Conservation (phyloP, 2,113 vertebrate species). For the Halichoerus grypus region DNA sequence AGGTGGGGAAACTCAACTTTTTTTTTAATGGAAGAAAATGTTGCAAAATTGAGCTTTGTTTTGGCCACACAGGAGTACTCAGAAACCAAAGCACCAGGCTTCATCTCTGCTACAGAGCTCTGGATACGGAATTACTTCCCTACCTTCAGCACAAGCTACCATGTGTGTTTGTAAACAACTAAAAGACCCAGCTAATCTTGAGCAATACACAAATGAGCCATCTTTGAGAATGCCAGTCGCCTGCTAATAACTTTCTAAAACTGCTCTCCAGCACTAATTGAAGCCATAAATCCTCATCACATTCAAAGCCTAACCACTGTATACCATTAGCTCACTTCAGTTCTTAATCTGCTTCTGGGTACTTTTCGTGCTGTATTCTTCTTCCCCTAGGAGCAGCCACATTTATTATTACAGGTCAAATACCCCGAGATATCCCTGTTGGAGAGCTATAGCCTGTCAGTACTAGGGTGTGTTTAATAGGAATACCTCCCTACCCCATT, state of each 20-base stretch:
- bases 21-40: constrained; percentile 53
- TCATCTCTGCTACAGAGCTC: constrained; percentile 58
- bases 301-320: constrained; percentile 81
- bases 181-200: constrained; percentile 67
- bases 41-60: constrained; percentile 61
- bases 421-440: constrained; percentile 78
- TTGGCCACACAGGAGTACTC: constrained; percentile 65
- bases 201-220: constrained; percentile 77
- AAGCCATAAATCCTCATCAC: constrained; percentile 87
- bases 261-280: constrained; percentile 85
- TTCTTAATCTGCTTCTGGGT: constrained; percentile 83
- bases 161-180: constrained; percentile 81
- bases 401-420: constrained; percentile 85
- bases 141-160: not conserved
- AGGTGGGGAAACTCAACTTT: constrained; percentile 58
- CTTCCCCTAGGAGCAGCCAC: constrained; percentile 70
- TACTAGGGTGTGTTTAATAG: constrained; percentile 74
- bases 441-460: constrained; percentile 79
- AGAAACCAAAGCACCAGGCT: constrained; percentile 54
- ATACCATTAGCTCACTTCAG: constrained; percentile 76
- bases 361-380: constrained; percentile 77
- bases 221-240: constrained; percentile 73
- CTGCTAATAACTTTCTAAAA: constrained; percentile 84
- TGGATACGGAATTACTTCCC: constrained; percentile 49
- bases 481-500: constrained; percentile 65